These are phyloP conservation scores for Melanophora roralis DNA, from an alignment of 2,888 invertebrate species.

Conservation along the genomic window DNA sequence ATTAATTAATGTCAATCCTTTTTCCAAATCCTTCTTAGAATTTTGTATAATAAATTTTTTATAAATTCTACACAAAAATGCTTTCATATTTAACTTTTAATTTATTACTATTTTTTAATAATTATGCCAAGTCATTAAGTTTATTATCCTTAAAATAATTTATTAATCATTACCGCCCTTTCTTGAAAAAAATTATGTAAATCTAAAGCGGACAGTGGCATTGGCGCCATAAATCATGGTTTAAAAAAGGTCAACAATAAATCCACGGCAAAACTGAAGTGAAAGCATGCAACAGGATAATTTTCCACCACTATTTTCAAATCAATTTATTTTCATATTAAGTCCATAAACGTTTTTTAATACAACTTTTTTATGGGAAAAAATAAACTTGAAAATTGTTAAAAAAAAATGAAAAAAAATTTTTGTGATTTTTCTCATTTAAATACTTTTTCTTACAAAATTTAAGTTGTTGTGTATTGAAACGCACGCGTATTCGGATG, in stretches of 20 bases:
- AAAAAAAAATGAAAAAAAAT: slow-evolving; percentile 35
- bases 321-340: slow-evolving; percentile 28
- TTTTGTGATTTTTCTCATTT: slow-evolving; percentile 45
- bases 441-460: slow-evolving; percentile 10
- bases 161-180: background rate
- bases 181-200: background rate
- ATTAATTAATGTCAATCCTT: too few species aligned
- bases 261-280: slow-evolving; percentile 18
- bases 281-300: slow-evolving; percentile 49
- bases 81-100: too few species aligned
- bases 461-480: too few species aligned
- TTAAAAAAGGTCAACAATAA: slow-evolving; percentile 36
- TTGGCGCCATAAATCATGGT: slow-evolving; percentile 54
- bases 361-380: slow-evolving; percentile 39
- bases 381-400: background rate
- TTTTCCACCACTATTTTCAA: slow-evolving; percentile 4
- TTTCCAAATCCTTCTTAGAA: too few species aligned
- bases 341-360: slow-evolving; percentile 34
- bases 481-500: too few species aligned
- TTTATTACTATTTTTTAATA: background rate
- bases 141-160: slow-evolving; percentile 35
- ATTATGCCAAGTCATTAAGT: slow-evolving; percentile 47
- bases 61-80: too few species aligned
- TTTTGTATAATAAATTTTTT: too few species aligned
- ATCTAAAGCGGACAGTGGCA: slow-evolving; percentile 27